phyloP scores from a whole-genome alignment of 2,888 invertebrate species.

The Temnothorax unifasciatus region DNA sequence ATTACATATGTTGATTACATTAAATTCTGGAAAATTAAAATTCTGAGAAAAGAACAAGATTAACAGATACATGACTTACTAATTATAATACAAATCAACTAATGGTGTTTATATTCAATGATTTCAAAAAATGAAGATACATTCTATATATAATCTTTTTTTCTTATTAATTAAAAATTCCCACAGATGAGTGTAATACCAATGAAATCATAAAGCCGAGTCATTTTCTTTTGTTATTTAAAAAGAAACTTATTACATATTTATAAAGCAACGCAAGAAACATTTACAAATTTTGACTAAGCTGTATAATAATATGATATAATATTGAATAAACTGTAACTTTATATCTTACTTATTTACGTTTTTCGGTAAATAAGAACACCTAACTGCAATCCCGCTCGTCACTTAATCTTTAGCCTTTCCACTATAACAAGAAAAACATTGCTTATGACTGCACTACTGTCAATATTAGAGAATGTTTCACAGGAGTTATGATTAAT shows the following conservation, averaged over 20 bases:
- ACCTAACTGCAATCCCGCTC: constrained; percentile 25
- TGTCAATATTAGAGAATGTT: constrained; percentile 15
- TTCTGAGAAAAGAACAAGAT: not conserved
- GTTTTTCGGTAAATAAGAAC: constrained; percentile 13
- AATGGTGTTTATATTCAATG: not conserved
- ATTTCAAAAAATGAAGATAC: not conserved
- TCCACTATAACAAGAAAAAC: constrained; percentile 19
- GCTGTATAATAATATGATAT: no score
- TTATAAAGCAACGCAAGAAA: not conserved
- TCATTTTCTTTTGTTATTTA: not conserved
- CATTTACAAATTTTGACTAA: constrained; percentile 30
- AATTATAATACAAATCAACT: not conserved
- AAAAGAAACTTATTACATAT: constrained; percentile 24
- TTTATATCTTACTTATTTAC: constrained; percentile 4
- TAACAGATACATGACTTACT: not conserved
- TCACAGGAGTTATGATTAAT: constrained; percentile 73
- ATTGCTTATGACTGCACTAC: constrained; percentile 2
- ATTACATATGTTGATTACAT: not conserved
- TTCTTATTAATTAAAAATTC: not conserved
- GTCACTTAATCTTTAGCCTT: not conserved
- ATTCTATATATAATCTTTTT: not conserved
- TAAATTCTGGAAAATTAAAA: not conserved
- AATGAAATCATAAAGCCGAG: not conserved
- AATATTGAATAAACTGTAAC: no score
- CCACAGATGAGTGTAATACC: not conserved